Conservation (phyloP, 2,797 vertebrate genomes). For the Babyrousa celebensis region DNA sequence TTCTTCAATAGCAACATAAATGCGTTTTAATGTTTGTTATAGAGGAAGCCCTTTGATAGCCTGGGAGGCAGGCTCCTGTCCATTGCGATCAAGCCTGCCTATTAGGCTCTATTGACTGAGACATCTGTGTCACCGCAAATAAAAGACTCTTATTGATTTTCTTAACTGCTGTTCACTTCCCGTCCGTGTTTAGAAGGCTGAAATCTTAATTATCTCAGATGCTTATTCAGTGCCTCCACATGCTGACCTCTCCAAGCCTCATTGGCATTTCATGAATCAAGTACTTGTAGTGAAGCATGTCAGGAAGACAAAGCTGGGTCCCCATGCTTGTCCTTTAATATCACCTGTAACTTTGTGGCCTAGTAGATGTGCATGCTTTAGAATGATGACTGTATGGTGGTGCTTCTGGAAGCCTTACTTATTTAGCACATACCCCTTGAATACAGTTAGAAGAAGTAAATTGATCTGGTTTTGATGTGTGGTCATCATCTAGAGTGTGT, state of each 20-base stretch:
- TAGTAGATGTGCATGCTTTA: slow-evolving; percentile 89
- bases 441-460: slow-evolving; percentile 79
- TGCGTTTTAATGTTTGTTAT: slow-evolving; percentile 90
- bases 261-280: slow-evolving; percentile 93
- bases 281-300: slow-evolving; percentile 92
- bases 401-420: slow-evolving; percentile 83
- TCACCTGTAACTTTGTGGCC: slow-evolving; percentile 91
- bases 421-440: slow-evolving; percentile 87
- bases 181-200: slow-evolving; percentile 95
- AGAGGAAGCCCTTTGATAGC: slow-evolving; percentile 90
- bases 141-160: slow-evolving; percentile 99
- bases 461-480: slow-evolving; percentile 55
- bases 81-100: slow-evolving; percentile 96
- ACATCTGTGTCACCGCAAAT: slow-evolving; percentile 99
- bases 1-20: slow-evolving; percentile 88
- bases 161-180: slow-evolving; percentile 98
- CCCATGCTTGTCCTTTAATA: slow-evolving; percentile 90
- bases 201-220: slow-evolving; percentile 99
- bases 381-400: slow-evolving; percentile 9
- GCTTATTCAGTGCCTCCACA: slow-evolving; percentile 95
- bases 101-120: slow-evolving; percentile 99
- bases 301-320: slow-evolving; percentile 93
- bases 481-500: not conserved
- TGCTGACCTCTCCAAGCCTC: slow-evolving; percentile 91
- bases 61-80: slow-evolving; percentile 94